Percentiles rank a stretch among this genome's conserved stretches.
Evolutionary conservation across 2,888 invertebrate genomes (phyloP).

Genomic region (Luffia ferchaultella): DNA sequence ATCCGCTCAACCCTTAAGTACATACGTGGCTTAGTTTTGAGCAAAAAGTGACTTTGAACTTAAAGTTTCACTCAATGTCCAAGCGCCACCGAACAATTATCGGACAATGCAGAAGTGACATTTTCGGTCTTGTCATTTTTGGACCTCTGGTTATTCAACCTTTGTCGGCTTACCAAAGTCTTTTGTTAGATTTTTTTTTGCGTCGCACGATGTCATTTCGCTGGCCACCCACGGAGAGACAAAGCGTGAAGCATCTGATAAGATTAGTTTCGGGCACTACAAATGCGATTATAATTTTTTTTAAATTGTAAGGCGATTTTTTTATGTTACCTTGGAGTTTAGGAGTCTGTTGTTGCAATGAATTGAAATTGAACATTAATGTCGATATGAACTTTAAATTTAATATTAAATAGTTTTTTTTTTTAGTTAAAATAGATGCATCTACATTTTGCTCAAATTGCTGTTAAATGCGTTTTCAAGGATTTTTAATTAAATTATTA

Average conservation of each 20-base stretch:
- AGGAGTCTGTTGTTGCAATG: too few species aligned
- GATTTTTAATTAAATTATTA: too few species aligned
- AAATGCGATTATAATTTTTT: constrained; percentile 18
- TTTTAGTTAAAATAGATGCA: too few species aligned
- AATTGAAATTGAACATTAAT: too few species aligned
- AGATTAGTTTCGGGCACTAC: constrained; percentile 27
- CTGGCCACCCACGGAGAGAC: constrained; percentile 34
- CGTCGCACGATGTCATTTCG: constrained; percentile 19
- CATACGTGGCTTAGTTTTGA: neutral
- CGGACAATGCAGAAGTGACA: constrained; percentile 44
- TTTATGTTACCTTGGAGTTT: too few species aligned
- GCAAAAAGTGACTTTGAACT: constrained; percentile 47
- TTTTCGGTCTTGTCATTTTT: constrained; percentile 36
- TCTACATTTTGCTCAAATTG: too few species aligned
- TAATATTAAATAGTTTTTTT: too few species aligned
- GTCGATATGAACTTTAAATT: too few species aligned
- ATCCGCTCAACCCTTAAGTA: neutral
- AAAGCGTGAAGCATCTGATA: constrained; percentile 33
- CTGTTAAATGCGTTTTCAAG: too few species aligned
- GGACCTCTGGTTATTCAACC: constrained; percentile 22
- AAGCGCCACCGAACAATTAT: constrained; percentile 52
- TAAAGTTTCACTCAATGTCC: constrained; percentile 36
- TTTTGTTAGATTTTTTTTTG: constrained; percentile 16
- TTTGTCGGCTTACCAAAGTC: constrained; percentile 5
- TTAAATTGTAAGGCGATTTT: too few species aligned